These are phyloP conservation scores for Lethenteron reissneri DNA, from an alignment of 2,113 vertebrate species.

Conservation along the genomic window DNA sequence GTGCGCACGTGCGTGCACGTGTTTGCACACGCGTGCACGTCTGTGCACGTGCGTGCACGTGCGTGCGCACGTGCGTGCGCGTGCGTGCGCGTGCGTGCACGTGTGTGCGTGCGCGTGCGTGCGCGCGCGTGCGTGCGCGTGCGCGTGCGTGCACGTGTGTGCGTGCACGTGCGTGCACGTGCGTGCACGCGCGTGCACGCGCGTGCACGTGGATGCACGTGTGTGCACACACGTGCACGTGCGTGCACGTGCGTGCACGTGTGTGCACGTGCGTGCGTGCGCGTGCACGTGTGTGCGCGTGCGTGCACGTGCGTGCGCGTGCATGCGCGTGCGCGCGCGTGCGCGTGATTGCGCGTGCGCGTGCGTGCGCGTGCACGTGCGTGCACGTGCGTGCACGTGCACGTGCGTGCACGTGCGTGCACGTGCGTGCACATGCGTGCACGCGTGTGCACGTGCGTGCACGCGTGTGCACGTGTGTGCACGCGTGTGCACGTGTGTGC, in stretches of 20 bases:
- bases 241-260: neutral
- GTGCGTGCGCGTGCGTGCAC: neutral
- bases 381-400: no score
- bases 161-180: neutral
- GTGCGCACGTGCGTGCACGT: neutral
- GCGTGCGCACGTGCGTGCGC: neutral
- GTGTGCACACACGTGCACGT: neutral
- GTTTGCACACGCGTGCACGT: neutral
- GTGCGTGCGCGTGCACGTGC: neutral
- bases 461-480: no score
- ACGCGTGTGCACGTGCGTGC: no score
- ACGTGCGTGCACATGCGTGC: no score
- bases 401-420: no score
- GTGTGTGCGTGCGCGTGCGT: constrained; percentile 2
- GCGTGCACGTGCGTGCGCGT: neutral
- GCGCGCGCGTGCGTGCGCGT: neutral
- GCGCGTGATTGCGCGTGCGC: neutral
- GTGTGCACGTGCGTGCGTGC: neutral
- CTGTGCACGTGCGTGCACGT: neutral
- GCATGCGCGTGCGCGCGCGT: neutral
- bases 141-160: neutral
- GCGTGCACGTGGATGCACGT: neutral
- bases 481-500: no score
- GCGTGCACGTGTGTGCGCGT: constrained; percentile 2
- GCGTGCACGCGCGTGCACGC: neutral